phyloP scores from a whole-genome alignment of 2,888 invertebrate genomes.

The Drosophila histrio region DNA sequence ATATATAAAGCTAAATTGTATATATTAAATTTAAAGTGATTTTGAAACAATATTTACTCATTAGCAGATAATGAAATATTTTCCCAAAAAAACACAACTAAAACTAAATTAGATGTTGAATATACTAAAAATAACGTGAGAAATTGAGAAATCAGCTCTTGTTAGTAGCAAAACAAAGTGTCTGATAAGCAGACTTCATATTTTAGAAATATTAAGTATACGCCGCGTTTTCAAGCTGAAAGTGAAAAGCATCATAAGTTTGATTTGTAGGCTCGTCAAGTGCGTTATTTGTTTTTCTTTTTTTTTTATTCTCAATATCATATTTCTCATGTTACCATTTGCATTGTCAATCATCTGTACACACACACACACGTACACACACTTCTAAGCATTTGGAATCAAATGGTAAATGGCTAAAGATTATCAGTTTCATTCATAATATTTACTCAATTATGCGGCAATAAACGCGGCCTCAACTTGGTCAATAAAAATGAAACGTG shows the following conservation, averaged over 20 bases:
- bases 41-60: too few species aligned
- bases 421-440: conserved; percentile 72
- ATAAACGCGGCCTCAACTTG: conserved; percentile 68
- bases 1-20: too few species aligned
- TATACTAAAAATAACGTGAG: too few species aligned
- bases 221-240: not conserved
- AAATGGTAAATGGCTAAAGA: conserved; percentile 64
- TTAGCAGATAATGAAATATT: too few species aligned
- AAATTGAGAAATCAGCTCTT: too few species aligned
- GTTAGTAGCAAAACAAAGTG: too few species aligned
- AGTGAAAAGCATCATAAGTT: not conserved
- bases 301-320: not conserved
- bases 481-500: conserved; percentile 69
- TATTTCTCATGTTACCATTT: conserved; percentile 44
- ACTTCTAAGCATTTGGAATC: conserved; percentile 28
- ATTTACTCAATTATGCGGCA: conserved; percentile 71
- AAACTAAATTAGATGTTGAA: too few species aligned
- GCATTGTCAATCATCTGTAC: conserved; percentile 53
- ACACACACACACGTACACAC: not conserved
- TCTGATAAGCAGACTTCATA: too few species aligned
- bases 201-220: not conserved
- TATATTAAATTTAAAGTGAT: too few species aligned
- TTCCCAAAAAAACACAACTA: too few species aligned
- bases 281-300: conserved; percentile 6
- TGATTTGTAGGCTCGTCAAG: conserved; percentile 20